Evolutionary conservation across 2,113 vertebrate genomes (phyloP).

Genomic region (Cyprinodon variegatus): DNA sequence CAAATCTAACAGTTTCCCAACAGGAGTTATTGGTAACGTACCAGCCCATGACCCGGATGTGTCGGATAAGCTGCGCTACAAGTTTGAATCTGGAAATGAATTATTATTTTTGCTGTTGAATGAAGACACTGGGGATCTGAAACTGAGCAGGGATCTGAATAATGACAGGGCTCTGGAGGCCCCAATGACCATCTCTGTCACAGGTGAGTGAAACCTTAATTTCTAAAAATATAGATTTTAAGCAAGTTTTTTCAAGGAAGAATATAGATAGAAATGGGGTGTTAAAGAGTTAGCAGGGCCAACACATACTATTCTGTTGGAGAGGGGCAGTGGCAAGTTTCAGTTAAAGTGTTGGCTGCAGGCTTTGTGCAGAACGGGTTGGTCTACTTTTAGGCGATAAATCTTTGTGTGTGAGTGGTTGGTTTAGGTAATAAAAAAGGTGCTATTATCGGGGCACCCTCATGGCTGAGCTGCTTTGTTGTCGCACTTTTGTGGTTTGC

Average conservation of each 20-base stretch:
- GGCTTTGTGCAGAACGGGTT: constrained; percentile 69
- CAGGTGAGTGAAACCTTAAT: constrained; percentile 82
- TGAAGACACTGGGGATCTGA: constrained; percentile 88
- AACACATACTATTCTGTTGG: neutral
- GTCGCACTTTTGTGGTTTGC: constrained; percentile 33
- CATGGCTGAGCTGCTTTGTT: constrained; percentile 41
- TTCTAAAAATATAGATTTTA: rapidly evolving
- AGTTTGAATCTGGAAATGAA: constrained; percentile 93
- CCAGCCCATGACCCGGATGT: constrained; percentile 94
- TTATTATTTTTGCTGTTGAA: constrained; percentile 89
- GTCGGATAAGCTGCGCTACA: constrained; percentile 90
- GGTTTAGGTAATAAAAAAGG: constrained; percentile 58
- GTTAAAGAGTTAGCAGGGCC: constrained; percentile 16
- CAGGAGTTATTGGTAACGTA: constrained; percentile 92
- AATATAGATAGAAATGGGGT: neutral
- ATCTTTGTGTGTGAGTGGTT: constrained; percentile 62
- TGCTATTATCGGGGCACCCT: constrained; percentile 35
- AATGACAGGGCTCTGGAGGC: constrained; percentile 94
- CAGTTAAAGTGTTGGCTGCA: constrained; percentile 52
- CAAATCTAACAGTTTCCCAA: constrained; percentile 95
- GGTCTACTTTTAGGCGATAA: constrained; percentile 70
- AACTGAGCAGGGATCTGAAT: constrained; percentile 90
- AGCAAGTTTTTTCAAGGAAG: neutral
- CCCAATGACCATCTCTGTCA: constrained; percentile 91
- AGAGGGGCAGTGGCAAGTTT: constrained; percentile 22